Conservation (phyloP, 2,797 vertebrate genomes). For the Leucoraja ocellata region DNA sequence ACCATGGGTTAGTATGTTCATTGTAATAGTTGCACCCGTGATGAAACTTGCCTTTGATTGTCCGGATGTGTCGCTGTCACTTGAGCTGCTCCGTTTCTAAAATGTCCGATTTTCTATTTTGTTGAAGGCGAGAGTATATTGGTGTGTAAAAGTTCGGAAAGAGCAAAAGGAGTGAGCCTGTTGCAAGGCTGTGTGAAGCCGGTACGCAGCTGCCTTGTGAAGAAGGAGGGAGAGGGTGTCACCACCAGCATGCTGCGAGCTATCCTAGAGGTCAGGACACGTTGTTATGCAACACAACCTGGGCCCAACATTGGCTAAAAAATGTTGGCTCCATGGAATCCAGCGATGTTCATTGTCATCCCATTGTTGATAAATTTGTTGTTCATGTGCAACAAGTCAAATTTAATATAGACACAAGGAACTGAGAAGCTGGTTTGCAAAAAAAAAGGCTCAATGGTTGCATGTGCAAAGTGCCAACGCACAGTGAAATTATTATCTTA, state of each 20-base stretch:
- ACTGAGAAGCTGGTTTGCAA: no score
- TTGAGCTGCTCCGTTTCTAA: neutral
- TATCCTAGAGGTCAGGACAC: constrained; percentile 78
- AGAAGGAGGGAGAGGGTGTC: constrained; percentile 71
- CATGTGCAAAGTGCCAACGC: no score
- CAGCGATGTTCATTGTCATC: neutral
- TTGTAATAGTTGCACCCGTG: neutral
- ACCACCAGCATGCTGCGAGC: constrained; percentile 89
- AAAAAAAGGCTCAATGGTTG: no score
- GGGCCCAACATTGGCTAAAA: no score
- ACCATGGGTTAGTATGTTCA: constrained; percentile 65
- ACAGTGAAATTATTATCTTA: no score
- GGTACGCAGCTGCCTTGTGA: constrained; percentile 79
- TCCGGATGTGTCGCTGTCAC: no score
- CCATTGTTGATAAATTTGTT: neutral
- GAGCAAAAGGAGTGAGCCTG: constrained; percentile 74
- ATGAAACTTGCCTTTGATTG: neutral
- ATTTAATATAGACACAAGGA: no score
- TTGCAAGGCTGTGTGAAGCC: constrained; percentile 78
- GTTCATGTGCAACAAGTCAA: neutral
- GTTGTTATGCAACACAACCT: no score
- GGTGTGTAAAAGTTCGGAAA: constrained; percentile 84
- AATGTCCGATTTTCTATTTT: constrained; percentile 2
- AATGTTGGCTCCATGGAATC: neutral
- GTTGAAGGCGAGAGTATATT: constrained; percentile 83